Conservation (phyloP, 2,113 vertebrate genomes). For the Trachemys scripta region DNA sequence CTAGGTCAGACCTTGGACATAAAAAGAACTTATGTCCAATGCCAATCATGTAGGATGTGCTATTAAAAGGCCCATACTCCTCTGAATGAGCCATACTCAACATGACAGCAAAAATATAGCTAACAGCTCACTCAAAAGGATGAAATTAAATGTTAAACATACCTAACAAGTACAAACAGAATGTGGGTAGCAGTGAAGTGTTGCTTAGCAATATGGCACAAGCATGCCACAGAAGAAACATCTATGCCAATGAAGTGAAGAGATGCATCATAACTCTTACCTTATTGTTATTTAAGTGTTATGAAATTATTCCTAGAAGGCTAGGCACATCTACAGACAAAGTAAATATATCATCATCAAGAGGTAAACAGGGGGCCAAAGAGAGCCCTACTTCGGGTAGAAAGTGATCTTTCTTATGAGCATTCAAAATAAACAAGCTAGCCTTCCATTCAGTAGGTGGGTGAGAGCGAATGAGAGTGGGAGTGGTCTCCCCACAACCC, state of each 20-base stretch:
- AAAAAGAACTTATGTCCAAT: background rate
- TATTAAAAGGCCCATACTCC: background rate
- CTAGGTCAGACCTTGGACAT: conserved; percentile 2
- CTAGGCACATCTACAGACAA: background rate
- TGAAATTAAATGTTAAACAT: background rate
- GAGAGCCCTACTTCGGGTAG: background rate
- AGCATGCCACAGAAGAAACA: background rate
- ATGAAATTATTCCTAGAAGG: background rate
- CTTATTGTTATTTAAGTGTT: background rate
- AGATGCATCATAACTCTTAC: rapidly evolving
- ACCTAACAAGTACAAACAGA: background rate
- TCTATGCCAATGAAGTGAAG: rapidly evolving
- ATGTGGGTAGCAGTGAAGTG: background rate
- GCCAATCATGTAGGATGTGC: background rate
- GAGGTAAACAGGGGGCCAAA: conserved; percentile 10
- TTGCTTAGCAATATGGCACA: rapidly evolving
- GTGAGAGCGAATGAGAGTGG: background rate
- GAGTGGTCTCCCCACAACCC: background rate
- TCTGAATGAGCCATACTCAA: background rate
- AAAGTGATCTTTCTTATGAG: conserved; percentile 5
- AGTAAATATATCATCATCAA: background rate
- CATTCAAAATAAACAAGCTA: conserved; percentile 22
- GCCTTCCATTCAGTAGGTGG: background rate
- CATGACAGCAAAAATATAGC: background rate
- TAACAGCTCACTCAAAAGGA: background rate